Evolutionary conservation across 1,140 invertebrate species (phyloP).

Genomic region (Babylonia areolata): DNA sequence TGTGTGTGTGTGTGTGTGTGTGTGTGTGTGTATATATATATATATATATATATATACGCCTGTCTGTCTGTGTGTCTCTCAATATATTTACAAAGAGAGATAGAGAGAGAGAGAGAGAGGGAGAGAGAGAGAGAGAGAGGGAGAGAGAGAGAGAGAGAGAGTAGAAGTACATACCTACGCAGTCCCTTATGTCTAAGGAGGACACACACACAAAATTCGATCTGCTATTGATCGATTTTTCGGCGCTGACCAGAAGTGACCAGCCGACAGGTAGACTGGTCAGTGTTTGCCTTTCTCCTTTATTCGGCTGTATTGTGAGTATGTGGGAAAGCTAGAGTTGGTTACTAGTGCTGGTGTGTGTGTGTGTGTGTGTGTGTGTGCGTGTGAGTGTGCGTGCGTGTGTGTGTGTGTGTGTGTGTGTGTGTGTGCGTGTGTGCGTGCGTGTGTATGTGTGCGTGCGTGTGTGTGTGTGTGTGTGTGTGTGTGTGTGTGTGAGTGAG

Average conservation of each 20-base stretch:
- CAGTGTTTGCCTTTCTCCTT: background rate
- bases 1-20: too few relatives aligned
- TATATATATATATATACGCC: background rate
- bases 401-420: background rate
- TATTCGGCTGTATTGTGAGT: background rate
- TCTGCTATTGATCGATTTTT: too few relatives aligned
- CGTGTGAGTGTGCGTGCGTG: conserved; percentile 13
- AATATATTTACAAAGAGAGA: background rate
- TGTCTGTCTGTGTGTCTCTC: background rate
- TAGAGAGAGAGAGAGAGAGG: background rate
- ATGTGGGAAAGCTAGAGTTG: too few relatives aligned
- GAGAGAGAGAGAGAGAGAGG: background rate
- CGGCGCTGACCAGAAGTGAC: too few relatives aligned
- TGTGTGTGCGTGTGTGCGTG: conserved; percentile 2
- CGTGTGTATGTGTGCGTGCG: background rate
- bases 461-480: background rate
- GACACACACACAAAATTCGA: too few relatives aligned
- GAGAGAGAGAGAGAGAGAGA: background rate
- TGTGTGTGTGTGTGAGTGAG: conserved; percentile 9
- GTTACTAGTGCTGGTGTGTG: too few relatives aligned
- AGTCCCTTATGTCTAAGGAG: too few relatives aligned
- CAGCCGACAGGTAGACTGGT: too few relatives aligned
- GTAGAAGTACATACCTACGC: too few relatives aligned
- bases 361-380: background rate
- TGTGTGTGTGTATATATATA: background rate